Percentiles rank a stretch among this genome's conserved stretches.
phyloP scores from a whole-genome alignment of 2,888 invertebrate genomes.

The Netelia inedita region DNA sequence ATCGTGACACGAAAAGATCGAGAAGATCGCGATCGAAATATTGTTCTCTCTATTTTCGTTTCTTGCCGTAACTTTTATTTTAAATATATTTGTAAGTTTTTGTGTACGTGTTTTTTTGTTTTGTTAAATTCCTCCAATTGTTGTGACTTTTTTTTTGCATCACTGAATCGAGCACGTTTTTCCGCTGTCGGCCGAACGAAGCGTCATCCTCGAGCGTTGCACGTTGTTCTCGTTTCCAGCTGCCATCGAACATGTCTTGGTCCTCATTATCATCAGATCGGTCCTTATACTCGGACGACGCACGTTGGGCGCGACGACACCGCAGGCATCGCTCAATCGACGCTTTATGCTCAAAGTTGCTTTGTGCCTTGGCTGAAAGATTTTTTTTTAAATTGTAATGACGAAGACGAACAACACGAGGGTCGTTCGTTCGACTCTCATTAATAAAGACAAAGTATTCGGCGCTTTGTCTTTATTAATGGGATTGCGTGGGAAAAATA shows the following conservation, averaged over 20 bases:
- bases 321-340: slow-evolving; percentile 94
- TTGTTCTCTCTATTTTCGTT: slow-evolving; percentile 26
- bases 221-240: slow-evolving; percentile 87
- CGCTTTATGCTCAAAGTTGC: slow-evolving; percentile 93
- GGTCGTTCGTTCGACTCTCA: background rate
- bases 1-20: background rate
- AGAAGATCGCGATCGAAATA: slow-evolving; percentile 58
- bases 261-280: slow-evolving; percentile 95
- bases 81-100: slow-evolving; percentile 27
- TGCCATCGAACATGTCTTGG: slow-evolving; percentile 91
- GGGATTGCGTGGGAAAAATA: slow-evolving; percentile 1
- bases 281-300: slow-evolving; percentile 95
- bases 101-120: slow-evolving; percentile 23
- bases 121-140: background rate
- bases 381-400: slow-evolving; percentile 18
- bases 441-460: background rate
- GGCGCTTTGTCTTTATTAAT: too few species aligned
- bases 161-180: slow-evolving; percentile 81
- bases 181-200: slow-evolving; percentile 76
- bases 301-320: slow-evolving; percentile 95
- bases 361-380: slow-evolving; percentile 80
- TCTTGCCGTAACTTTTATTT: background rate
- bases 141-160: slow-evolving; percentile 65
- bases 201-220: slow-evolving; percentile 80
- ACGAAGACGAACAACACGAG: background rate